Evolutionary conservation across 2,113 vertebrate genomes (phyloP).

Genomic region (Otocyon megalotis): DNA sequence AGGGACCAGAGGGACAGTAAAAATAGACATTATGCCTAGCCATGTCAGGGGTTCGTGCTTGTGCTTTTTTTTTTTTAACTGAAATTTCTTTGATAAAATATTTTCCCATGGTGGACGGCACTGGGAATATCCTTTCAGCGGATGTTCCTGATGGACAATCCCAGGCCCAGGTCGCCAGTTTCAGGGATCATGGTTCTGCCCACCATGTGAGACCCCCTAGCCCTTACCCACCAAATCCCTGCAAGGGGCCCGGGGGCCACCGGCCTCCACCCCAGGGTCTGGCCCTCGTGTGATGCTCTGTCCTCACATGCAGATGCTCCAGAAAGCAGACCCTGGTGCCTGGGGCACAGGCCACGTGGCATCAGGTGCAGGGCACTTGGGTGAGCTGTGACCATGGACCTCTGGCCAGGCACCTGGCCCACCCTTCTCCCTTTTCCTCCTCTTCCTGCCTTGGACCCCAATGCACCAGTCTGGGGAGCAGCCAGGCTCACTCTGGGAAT

Average conservation of each 20-base stretch:
- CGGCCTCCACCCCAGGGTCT: accelerated
- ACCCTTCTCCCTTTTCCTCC: neutral
- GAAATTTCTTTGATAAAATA: conserved; percentile 87
- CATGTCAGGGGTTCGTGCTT: conserved; percentile 77
- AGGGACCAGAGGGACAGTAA: conserved; percentile 76
- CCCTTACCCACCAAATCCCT: accelerated
- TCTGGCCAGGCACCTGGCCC: neutral
- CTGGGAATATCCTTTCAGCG: conserved; percentile 76
- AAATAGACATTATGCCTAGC: conserved; percentile 81
- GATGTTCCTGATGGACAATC: conserved; percentile 57
- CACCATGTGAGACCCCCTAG: neutral
- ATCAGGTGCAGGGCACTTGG: neutral
- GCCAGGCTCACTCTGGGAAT: conserved; percentile 78
- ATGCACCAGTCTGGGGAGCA: accelerated
- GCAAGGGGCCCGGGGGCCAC: neutral
- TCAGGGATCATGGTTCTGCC: neutral
- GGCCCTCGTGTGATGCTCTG: accelerated
- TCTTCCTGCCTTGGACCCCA: accelerated
- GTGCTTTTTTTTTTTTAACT: conserved; percentile 82
- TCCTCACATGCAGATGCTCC: accelerated
- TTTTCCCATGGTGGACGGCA: conserved; percentile 87
- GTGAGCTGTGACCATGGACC: neutral
- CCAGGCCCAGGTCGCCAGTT: neutral
- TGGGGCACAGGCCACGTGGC: neutral
- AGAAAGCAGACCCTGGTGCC: neutral